Evolutionary conservation across 2,797 vertebrate genomes (phyloP), one percentile per base, ranked within the genome.

Genomic region (Anabas testudineus): DNA sequence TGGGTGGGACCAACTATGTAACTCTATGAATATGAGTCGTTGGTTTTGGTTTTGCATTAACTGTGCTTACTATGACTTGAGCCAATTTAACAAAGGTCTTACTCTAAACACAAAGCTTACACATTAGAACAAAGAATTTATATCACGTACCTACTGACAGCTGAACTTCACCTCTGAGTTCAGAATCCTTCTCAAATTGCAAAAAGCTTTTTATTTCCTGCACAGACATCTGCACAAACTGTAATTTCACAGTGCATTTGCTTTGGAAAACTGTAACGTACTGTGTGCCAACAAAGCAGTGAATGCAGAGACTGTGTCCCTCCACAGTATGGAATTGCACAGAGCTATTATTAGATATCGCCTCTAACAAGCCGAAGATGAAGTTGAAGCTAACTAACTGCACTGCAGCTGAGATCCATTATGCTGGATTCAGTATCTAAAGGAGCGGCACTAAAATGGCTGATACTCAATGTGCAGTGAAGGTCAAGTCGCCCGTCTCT

Each of bases 401-500:
- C 89, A 88, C 65, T 89, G 86, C 90, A 87, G 88, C 87, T 74
- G 68, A 87, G 82, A 86, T 88, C 88, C 90, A 89, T 88, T 84
- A 86, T 87, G 86, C 85, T 84, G 82, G 80, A 84, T 87, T 88
- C 81, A 79, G 85, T 80, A 79, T 85, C 74, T 81, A 53, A 82
- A 88, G 85, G 79, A 91, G 90, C 68, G 36, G 85, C 86, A 62
- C 89, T 91, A 91, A 92, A 91, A 94, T 91, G 91, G 92, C 91
- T 92, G 90, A 93, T 92, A 90, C 77, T 92, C 87, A 71, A 76
- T 84, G 88, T 89, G 90, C 88, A 87, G 88, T 93, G 91, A 95
- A 95, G 93, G 94, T 94, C 93, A 92, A 93, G 90, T 88, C 84
- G 76, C 80, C 87, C 72, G 71, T 86, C 86, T 90, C 92, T 93